Base-by-base conservation (phyloP, 2,888 invertebrate genomes). In the Ceramica pisi region DNA sequence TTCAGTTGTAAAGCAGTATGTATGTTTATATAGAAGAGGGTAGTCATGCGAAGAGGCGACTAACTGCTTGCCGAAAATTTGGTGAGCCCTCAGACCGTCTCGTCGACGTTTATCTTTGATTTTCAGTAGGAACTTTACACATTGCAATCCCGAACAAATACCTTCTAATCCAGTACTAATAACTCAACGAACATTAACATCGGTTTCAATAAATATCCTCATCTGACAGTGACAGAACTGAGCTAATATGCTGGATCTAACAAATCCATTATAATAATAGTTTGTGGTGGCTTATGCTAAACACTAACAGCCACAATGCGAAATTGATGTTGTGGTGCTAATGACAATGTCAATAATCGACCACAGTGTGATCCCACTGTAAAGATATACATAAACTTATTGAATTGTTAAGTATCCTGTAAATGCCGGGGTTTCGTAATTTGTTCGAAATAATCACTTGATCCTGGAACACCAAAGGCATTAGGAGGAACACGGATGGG, bases 241-340 rank as follows among this genome's bases (percentile, higher is more conserved):
- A 67, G 59, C 50, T 50, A 67, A 72, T 44, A 57, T 26, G 3
- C 44, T 38, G 14, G 57, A 51, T 67, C 57, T 7, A 76, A 41
- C 71, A n/a, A 75, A 73, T 79, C 19, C 62, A 68, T 64, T 75
- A 80, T 60, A 23, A 46, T 74, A 78, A 55, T 41, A 57, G 56
- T n/a, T 26, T 63, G 56, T 69, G 68, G 68, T 60, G 31, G 63
- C 56, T 63, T 71, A 75, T 61, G 60, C 51, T 59, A 66, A 73
- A 41, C 14, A 44, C 50, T 61, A 44, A 69, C 61, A 66, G 16
- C 46, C 56, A 66, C 66, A 76, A 73, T 73, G 46, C 61, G 56
- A 66, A 79, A 73, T 67, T 57, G 61, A 14, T 57, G 23, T 79
- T 61, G 56, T 46, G 44, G 64, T 50, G 65, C 61, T 53, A 65